These are phyloP conservation scores for Sinocyclocheilus grahami DNA, from an alignment of 2,113 vertebrate species.

Conservation along the genomic window DNA sequence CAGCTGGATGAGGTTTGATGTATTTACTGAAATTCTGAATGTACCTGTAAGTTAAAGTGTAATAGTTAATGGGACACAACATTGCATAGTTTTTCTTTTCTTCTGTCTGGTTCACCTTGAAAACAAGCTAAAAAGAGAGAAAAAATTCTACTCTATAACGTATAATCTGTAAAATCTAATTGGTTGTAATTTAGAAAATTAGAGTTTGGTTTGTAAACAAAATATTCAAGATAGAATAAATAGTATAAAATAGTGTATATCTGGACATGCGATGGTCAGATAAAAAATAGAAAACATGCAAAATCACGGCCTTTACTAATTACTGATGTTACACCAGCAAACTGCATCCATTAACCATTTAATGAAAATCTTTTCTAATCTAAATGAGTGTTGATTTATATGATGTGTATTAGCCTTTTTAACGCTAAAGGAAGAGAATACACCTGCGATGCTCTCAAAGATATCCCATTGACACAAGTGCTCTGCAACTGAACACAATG, in stretches of 20 bases:
- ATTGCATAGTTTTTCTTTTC: neutral
- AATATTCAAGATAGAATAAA: neutral
- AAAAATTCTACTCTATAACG: neutral
- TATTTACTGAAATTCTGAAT: neutral
- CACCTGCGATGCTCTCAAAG: conserved; percentile 25
- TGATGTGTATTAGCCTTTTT: conserved; percentile 36
- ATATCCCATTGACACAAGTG: conserved; percentile 28
- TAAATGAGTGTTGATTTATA: conserved; percentile 38
- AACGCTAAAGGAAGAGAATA: conserved; percentile 8
- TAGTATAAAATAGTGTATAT: neutral
- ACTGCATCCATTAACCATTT: conserved; percentile 27
- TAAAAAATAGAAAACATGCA: neutral
- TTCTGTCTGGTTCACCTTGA: conserved; percentile 9
- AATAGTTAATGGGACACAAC: neutral
- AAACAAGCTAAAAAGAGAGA: conserved; percentile 6
- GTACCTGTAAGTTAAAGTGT: conserved; percentile 30
- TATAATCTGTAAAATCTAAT: neutral
- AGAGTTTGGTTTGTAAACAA: neutral
- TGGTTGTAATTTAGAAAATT: neutral
- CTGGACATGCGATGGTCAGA: neutral
- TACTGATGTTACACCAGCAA: conserved; percentile 18
- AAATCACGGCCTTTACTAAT: neutral
- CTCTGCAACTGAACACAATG: conserved; percentile 36
- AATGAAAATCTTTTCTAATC: conserved; percentile 31
- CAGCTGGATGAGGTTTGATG: neutral